Conservation (phyloP, 1,140 invertebrate species). For the Coelopa frigida region DNA sequence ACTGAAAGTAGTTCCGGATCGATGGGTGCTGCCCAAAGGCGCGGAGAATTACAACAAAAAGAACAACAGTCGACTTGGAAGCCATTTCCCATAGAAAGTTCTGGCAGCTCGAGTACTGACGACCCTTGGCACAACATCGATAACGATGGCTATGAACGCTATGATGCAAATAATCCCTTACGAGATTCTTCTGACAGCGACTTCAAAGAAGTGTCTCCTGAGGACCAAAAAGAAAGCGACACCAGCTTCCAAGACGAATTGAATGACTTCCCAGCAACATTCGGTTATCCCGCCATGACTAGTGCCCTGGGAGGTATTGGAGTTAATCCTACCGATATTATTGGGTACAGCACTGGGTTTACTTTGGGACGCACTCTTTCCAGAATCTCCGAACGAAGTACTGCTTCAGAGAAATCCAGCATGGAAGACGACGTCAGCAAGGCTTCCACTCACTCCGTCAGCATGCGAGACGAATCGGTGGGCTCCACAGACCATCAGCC, state of each 20-base stretch:
- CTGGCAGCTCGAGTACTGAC: constrained; percentile 71
- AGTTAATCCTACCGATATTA: constrained; percentile 56
- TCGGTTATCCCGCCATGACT: constrained; percentile 56
- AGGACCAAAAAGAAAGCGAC: constrained; percentile 43
- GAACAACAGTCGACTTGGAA: constrained; percentile 71
- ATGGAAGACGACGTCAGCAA: constrained; percentile 79
- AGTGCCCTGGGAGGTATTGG: constrained; percentile 48
- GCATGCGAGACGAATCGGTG: constrained; percentile 73
- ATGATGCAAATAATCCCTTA: constrained; percentile 46
- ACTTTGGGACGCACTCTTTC: constrained; percentile 67
- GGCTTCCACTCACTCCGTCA: constrained; percentile 67
- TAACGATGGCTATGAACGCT: constrained; percentile 56
- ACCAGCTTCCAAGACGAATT: constrained; percentile 65
- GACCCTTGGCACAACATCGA: constrained; percentile 71
- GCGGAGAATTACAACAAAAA: constrained; percentile 49
- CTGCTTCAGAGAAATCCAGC: constrained; percentile 72
- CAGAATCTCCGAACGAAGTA: constrained; percentile 77
- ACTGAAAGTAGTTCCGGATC: constrained; percentile 69
- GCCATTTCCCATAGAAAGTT: constrained; percentile 72
- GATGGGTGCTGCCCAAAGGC: constrained; percentile 57
- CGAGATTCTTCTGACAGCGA: constrained; percentile 43
- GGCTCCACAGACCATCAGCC: constrained; percentile 76
- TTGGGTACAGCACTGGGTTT: constrained; percentile 63
- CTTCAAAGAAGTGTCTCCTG: constrained; percentile 35
- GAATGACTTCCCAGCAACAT: constrained; percentile 62